phyloP scores from a whole-genome alignment of 1,140 invertebrate genomes.

The Ceratina australensis region DNA sequence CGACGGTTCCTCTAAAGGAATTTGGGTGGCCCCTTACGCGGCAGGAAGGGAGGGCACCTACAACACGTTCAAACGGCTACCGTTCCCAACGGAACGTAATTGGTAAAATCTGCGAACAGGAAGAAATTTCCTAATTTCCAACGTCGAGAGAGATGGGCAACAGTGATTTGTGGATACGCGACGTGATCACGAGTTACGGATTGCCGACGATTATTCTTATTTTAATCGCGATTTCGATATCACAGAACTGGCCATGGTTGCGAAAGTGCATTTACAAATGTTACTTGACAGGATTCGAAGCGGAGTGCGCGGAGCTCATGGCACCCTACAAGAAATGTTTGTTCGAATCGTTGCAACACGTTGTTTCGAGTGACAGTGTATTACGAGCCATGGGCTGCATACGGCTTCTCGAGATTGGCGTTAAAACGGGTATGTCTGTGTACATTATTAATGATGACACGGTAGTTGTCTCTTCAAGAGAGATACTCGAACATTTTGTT shows the following conservation, averaged over 20 bases:
- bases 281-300: conserved; percentile 72
- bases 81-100: too few species aligned
- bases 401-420: conserved; percentile 74
- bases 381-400: conserved; percentile 64
- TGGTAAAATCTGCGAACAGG: too few species aligned
- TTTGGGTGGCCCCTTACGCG: too few species aligned
- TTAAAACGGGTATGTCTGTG: conserved; percentile 70
- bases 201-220: conserved; percentile 45
- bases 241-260: conserved; percentile 66
- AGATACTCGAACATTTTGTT: too few species aligned
- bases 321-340: conserved; percentile 62
- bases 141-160: conserved; percentile 60
- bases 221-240: conserved; percentile 20
- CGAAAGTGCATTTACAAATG: conserved; percentile 62
- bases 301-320: conserved; percentile 70
- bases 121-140: background rate
- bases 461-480: background rate
- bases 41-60: too few species aligned
- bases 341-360: conserved; percentile 60
- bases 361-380: conserved; percentile 63
- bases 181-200: conserved; percentile 67
- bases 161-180: conserved; percentile 71
- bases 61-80: too few species aligned
- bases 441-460: background rate
- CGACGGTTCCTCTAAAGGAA: too few species aligned